Percentiles rank a stretch among this genome's conserved stretches.
phyloP scores from a whole-genome alignment of 2,113 vertebrate species.

The Tetrao urogallus region DNA sequence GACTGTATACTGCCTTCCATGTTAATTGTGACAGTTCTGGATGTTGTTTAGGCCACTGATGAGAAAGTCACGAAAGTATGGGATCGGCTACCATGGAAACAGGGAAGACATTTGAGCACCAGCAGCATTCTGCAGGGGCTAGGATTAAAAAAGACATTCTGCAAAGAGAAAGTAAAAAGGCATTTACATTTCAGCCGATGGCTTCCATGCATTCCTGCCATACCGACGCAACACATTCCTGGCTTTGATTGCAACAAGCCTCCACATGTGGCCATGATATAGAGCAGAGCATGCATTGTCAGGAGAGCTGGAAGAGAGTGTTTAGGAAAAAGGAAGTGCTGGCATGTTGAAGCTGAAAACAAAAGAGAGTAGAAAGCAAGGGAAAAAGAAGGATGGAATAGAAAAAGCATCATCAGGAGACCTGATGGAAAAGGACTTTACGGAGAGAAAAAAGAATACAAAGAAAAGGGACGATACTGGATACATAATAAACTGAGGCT shows the following conservation, averaged over 20 bases:
- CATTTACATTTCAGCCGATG: neutral
- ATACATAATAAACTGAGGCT: neutral
- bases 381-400: neutral
- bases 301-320: neutral
- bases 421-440: neutral
- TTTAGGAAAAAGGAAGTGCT: neutral
- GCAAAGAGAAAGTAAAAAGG: neutral
- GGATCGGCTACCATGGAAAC: constrained; percentile 59
- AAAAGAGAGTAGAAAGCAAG: neutral
- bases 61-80: neutral
- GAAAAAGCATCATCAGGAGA: rapidly evolving
- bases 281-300: neutral
- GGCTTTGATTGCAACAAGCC: neutral
- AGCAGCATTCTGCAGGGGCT: neutral
- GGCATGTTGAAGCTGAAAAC: neutral
- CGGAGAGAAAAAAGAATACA: neutral
- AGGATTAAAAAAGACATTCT: constrained; percentile 3
- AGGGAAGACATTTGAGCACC: constrained; percentile 9
- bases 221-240: constrained; percentile 3
- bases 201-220: constrained; percentile 2
- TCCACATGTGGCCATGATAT: neutral
- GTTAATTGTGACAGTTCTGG: constrained; percentile 18
- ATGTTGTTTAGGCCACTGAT: constrained; percentile 49
- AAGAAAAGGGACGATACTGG: rapidly evolving
- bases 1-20: neutral